Evolutionary conservation across 64 coral and sea anemone genomes (phyloP).

Genomic region (Cladopsammia gracilis): DNA sequence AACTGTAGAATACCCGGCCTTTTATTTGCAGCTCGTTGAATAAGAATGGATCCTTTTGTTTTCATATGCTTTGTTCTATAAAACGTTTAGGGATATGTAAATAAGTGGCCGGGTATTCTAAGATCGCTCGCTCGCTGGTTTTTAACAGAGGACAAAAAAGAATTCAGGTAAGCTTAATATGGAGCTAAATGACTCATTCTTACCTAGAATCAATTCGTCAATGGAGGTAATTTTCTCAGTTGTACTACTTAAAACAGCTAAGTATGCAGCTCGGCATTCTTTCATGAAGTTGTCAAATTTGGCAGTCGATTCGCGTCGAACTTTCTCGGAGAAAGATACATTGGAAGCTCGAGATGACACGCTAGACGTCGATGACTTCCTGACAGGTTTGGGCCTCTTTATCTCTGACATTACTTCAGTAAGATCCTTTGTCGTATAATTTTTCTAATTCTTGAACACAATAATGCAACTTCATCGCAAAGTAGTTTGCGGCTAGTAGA

Average conservation of each 20-base stretch:
- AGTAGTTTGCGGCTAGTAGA: too few species aligned
- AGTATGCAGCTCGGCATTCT: constrained; percentile 91
- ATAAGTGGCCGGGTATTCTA: too few species aligned
- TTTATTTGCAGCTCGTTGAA: too few species aligned
- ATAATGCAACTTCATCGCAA: not conserved
- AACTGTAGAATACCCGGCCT: too few species aligned
- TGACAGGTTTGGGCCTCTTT: constrained; percentile 7
- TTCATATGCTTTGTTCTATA: too few species aligned
- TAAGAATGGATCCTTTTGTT: too few species aligned
- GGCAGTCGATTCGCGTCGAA: constrained; percentile 78
- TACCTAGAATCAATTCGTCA: constrained; percentile 90
- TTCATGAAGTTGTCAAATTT: constrained; percentile 93
- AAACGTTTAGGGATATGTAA: too few species aligned
- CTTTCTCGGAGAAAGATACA: constrained; percentile 80
- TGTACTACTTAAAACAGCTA: constrained; percentile 87
- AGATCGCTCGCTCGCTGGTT: too few species aligned
- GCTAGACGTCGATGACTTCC: constrained; percentile 81
- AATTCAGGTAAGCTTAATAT: too few species aligned
- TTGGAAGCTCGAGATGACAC: constrained; percentile 74
- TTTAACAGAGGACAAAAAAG: not conserved
- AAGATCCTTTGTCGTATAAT: not conserved
- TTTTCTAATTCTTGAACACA: not conserved
- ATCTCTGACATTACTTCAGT: not conserved
- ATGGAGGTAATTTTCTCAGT: constrained; percentile 87
- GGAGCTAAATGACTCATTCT: not conserved